These are phyloP conservation scores for Petrophora chlorosata DNA, from an alignment of 2,888 invertebrate species.

Conservation along the genomic window DNA sequence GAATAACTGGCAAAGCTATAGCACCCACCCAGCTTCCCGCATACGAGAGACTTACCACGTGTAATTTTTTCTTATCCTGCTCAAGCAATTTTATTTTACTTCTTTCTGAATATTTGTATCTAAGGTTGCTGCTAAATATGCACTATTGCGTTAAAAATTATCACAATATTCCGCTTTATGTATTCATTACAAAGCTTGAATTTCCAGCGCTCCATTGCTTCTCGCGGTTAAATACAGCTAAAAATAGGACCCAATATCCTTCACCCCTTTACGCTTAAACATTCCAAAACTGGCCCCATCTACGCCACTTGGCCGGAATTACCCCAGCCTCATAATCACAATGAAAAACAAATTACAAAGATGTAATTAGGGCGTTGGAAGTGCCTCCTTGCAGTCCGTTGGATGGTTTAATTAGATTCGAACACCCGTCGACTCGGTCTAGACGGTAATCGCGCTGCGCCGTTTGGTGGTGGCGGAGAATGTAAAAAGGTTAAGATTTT, in stretches of 20 bases:
- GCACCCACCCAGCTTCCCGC: too few species aligned
- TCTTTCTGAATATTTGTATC: too few species aligned
- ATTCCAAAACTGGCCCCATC: conserved; percentile 19
- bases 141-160: too few species aligned
- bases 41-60: too few species aligned
- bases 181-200: too few species aligned
- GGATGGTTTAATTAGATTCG: conserved; percentile 32
- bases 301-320: conserved; percentile 10
- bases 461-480: conserved; percentile 5
- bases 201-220: not conserved
- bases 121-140: too few species aligned
- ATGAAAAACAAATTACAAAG: conserved; percentile 32
- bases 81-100: too few species aligned
- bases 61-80: too few species aligned
- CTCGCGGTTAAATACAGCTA: not conserved
- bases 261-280: conserved; percentile 18
- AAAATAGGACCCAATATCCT: conserved; percentile 1
- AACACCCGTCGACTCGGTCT: conserved; percentile 24
- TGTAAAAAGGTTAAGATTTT: not conserved
- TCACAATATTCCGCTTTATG: too few species aligned
- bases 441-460: conserved; percentile 25
- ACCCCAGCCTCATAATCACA: conserved; percentile 20
- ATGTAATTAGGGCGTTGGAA: conserved; percentile 30
- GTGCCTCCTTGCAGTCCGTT: conserved; percentile 30
- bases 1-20: too few species aligned